Conservation (phyloP, 92 coral and sea anemone species). For the Pocillopora meandrina region DNA sequence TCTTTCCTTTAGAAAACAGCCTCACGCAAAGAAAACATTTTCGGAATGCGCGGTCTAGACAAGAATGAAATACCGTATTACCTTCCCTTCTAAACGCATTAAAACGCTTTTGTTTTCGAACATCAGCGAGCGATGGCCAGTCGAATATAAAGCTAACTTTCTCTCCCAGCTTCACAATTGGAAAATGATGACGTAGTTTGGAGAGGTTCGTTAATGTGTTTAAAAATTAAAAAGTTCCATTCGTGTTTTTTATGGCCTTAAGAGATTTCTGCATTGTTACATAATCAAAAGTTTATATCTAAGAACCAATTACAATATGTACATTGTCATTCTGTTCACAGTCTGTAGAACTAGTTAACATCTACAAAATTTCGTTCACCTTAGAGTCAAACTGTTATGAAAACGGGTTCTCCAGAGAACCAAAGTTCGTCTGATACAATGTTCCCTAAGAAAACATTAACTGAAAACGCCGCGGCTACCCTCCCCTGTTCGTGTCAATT, state of each 20-base stretch:
- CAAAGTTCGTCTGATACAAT: not conserved
- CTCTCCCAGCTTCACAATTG: too few species aligned
- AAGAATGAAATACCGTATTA: not conserved
- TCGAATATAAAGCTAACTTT: too few species aligned
- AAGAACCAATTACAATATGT: not conserved
- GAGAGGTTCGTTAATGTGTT: too few species aligned
- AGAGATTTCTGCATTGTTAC: too few species aligned
- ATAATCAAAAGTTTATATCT: not conserved
- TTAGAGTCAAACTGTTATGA: not conserved
- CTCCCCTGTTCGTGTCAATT: not conserved
- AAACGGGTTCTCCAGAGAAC: not conserved
- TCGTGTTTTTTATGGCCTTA: too few species aligned
- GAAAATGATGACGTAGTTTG: too few species aligned
- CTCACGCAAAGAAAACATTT: constrained; percentile 29
- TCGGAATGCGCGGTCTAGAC: constrained; percentile 11
- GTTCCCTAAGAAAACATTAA: not conserved
- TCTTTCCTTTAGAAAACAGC: not conserved
- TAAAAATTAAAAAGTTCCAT: too few species aligned
- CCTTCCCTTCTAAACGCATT: not conserved
- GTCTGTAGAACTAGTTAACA: not conserved
- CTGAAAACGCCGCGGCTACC: too few species aligned
- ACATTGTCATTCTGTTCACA: not conserved
- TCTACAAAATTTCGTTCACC: not conserved
- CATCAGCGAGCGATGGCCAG: not conserved
- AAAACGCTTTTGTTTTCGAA: not conserved